A percentile compares a stretch with the other conserved stretches of the same genome.
phyloP scores from a whole-genome alignment of 2,888 invertebrate species.

The Campopleginae sp. region DNA sequence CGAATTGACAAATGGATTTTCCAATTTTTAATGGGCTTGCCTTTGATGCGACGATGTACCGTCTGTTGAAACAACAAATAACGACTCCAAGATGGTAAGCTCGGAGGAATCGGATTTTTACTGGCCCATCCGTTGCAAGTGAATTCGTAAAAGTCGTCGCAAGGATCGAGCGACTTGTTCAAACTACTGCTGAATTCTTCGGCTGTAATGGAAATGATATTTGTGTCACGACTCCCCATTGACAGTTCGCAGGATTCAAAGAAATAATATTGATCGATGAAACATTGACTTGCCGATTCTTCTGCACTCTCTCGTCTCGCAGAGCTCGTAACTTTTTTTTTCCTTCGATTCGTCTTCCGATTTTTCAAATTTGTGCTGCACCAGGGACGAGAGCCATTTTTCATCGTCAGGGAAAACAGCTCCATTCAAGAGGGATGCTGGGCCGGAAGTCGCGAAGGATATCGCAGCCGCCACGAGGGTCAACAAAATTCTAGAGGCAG shows the following conservation, averaged over 20 bases:
- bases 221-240: not conserved
- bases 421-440: slow-evolving; percentile 1
- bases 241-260: not conserved
- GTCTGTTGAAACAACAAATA: slow-evolving; percentile 62
- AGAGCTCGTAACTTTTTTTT: slow-evolving; percentile 36
- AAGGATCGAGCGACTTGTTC: slow-evolving; percentile 72
- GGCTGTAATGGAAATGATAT: slow-evolving; percentile 47
- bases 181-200: slow-evolving; percentile 67
- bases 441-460: not conserved
- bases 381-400: not conserved
- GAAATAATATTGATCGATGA: not conserved
- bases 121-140: slow-evolving; percentile 71
- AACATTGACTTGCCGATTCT: slow-evolving; percentile 47
- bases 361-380: slow-evolving; percentile 10
- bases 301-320: slow-evolving; percentile 60
- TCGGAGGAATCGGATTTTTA: slow-evolving; percentile 69
- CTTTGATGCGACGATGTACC: slow-evolving; percentile 60
- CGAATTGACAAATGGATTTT: no score
- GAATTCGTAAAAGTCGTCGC: slow-evolving; percentile 75
- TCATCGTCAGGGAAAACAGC: slow-evolving; percentile 39
- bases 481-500: slow-evolving; percentile 17
- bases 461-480: not conserved
- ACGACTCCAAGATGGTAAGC: slow-evolving; percentile 66
- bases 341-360: slow-evolving; percentile 8
- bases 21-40: not conserved